These are phyloP conservation scores for Proterorhinus semilunaris DNA, from an alignment of 2,113 vertebrate genomes.

Conservation along the genomic window DNA sequence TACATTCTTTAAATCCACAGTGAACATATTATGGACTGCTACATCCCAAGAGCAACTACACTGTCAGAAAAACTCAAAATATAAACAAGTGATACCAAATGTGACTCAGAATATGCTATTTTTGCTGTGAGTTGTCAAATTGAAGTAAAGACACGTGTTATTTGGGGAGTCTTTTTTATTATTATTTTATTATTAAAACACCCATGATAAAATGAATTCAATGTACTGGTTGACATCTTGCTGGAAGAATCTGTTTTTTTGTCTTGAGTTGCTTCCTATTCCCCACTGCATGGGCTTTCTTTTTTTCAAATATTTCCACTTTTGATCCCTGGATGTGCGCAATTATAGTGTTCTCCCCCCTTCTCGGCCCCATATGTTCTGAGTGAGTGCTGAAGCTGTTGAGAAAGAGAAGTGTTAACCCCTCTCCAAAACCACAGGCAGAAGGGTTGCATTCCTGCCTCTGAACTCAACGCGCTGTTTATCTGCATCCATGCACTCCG, in stretches of 20 bases:
- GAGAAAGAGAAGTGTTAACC: slow-evolving; percentile 75
- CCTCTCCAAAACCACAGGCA: slow-evolving; percentile 73
- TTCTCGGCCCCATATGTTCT: slow-evolving; percentile 61
- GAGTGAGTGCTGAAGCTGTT: slow-evolving; percentile 64
- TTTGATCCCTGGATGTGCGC: slow-evolving; percentile 61
- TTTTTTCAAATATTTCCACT: slow-evolving; percentile 41
- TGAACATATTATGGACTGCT: no score
- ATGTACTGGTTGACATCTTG: no score
- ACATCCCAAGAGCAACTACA: no score
- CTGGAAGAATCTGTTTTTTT: not conserved
- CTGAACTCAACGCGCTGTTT: slow-evolving; percentile 75
- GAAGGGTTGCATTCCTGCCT: slow-evolving; percentile 74
- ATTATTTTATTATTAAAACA: no score
- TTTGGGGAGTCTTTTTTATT: no score
- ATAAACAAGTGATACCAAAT: no score
- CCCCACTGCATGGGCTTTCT: slow-evolving; percentile 27
- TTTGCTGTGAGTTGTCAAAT: no score
- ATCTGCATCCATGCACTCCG: slow-evolving; percentile 73
- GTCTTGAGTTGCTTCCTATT: not conserved
- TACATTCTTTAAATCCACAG: no score
- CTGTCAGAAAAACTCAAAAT: no score
- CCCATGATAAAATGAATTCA: no score
- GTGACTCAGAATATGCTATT: no score
- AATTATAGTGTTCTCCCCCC: slow-evolving; percentile 62
- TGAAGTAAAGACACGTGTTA: no score